phyloP scores from a whole-genome alignment of 1,140 invertebrate species.

The Cylas formicarius region DNA sequence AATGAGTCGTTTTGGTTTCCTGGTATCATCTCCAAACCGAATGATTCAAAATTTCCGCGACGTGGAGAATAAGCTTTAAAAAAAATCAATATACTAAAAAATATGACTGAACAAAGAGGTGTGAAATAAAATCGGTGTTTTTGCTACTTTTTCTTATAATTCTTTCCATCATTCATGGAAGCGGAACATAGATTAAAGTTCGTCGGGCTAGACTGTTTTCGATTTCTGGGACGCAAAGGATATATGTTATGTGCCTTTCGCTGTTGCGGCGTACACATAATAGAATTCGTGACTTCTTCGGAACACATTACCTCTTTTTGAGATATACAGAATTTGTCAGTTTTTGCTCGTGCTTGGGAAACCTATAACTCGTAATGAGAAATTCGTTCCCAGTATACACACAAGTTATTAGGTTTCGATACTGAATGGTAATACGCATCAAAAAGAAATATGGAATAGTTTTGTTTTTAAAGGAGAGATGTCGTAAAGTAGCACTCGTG shows the following conservation, averaged over 20 bases:
- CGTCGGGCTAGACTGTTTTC: neutral
- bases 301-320: conserved; percentile 4
- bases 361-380: conserved; percentile 4
- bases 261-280: conserved; percentile 5
- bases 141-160: neutral
- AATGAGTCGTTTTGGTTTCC: conserved; percentile 2
- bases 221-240: conserved; percentile 3
- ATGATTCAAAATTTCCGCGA: conserved; percentile 1
- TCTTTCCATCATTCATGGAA: neutral
- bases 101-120: neutral
- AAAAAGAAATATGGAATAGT: too few relatives aligned
- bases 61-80: neutral
- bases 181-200: conserved; percentile 2
- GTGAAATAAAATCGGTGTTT: neutral
- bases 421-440: too few relatives aligned
- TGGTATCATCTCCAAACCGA: neutral
- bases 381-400: too few relatives aligned
- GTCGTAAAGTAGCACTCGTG: too few relatives aligned
- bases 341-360: conserved; percentile 1
- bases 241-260: conserved; percentile 1
- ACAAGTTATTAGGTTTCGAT: too few relatives aligned
- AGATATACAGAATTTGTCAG: conserved; percentile 2
- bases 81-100: conserved; percentile 1
- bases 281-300: conserved; percentile 5
- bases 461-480: too few relatives aligned